phyloP scores from a whole-genome alignment of 2,113 vertebrate genomes.

The Epinephelus lanceolatus region DNA sequence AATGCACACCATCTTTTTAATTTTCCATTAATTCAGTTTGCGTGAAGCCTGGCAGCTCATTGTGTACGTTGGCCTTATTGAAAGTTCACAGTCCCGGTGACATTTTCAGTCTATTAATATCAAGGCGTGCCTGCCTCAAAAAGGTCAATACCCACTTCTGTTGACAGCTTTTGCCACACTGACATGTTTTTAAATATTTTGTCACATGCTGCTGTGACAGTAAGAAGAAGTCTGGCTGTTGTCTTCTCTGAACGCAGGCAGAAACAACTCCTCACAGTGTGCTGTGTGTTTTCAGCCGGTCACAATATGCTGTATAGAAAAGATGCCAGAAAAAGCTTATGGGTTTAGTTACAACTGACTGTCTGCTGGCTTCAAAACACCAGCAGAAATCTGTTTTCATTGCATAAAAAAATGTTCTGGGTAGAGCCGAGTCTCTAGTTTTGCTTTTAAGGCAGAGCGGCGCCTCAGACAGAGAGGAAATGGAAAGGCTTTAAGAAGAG shows the following conservation, averaged over 20 bases:
- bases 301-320: background rate
- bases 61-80: constrained; percentile 2
- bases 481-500: constrained; percentile 75
- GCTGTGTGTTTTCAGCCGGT: background rate
- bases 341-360: background rate
- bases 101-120: constrained; percentile 35
- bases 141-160: constrained; percentile 28
- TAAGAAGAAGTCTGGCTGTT: background rate
- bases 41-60: background rate
- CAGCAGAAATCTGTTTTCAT: constrained; percentile 4
- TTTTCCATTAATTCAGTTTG: constrained; percentile 9
- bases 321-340: background rate
- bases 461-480: constrained; percentile 74
- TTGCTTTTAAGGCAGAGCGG: constrained; percentile 44
- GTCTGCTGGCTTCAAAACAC: constrained; percentile 1
- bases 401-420: constrained; percentile 18
- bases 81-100: background rate
- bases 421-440: constrained; percentile 24
- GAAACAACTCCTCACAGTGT: background rate
- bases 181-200: constrained; percentile 11
- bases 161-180: constrained; percentile 2
- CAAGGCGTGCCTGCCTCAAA: background rate
- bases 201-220: background rate
- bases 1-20: background rate
- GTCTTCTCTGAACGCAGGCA: background rate